These are phyloP conservation scores for Corvus moneduloides DNA, from an alignment of 2,113 vertebrate species.

Conservation along the genomic window DNA sequence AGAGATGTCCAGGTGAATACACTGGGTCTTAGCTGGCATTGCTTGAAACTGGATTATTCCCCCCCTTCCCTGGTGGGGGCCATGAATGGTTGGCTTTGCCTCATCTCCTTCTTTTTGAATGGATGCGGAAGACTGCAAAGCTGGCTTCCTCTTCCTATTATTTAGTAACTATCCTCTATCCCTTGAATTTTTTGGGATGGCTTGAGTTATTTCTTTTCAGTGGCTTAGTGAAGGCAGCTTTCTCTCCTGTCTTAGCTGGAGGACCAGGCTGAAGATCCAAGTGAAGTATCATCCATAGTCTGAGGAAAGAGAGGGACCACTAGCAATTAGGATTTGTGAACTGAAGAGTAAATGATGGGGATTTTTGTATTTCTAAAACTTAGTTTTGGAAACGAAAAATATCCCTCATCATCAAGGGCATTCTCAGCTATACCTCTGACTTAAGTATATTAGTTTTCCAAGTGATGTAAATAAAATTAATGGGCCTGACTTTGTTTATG, in stretches of 20 bases:
- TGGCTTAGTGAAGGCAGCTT: neutral
- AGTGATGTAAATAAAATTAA: neutral
- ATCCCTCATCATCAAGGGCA: neutral
- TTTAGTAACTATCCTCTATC: neutral
- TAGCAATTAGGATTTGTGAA: neutral
- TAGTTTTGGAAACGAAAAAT: neutral
- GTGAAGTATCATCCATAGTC: neutral
- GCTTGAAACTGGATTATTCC: neutral
- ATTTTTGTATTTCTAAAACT: neutral
- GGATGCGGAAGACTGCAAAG: neutral
- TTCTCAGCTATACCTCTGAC: neutral
- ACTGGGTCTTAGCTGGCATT: neutral
- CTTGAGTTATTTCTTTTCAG: neutral
- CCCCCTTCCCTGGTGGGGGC: accelerated
- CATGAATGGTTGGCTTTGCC: neutral
- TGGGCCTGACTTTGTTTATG: neutral
- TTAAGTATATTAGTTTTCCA: neutral
- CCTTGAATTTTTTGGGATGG: neutral
- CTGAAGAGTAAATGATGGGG: neutral
- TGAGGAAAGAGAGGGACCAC: neutral
- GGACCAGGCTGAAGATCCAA: neutral
- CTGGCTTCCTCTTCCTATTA: accelerated
- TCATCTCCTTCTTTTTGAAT: neutral
- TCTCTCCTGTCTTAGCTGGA: neutral
- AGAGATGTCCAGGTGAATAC: neutral